Percentiles rank a stretch among this genome's conserved stretches.
These are phyloP conservation scores for Limnephilus auricula DNA, from an alignment of 2,888 invertebrate genomes.

Conservation along the genomic window DNA sequence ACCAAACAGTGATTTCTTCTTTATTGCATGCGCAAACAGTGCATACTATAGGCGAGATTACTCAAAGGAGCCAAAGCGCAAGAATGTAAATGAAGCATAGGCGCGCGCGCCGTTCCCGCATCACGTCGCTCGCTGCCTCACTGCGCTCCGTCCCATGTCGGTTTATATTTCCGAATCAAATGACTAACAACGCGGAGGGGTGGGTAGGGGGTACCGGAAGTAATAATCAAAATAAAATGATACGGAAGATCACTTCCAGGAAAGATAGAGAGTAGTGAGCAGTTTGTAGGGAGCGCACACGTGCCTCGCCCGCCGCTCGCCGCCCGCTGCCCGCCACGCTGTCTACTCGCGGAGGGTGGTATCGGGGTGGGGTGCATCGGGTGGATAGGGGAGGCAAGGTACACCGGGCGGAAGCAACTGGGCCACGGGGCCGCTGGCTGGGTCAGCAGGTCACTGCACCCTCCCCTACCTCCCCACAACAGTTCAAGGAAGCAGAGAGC, in stretches of 20 bases:
- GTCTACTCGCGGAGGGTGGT: conserved; percentile 10
- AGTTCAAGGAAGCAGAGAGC: neutral
- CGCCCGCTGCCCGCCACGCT: conserved; percentile 22
- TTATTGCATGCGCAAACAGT: too few relatives aligned
- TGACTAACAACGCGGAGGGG: neutral
- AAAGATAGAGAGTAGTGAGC: neutral
- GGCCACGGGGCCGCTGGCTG: conserved; percentile 48
- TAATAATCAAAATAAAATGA: neutral
- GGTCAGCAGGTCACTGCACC: conserved; percentile 56
- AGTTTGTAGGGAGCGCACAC: neutral
- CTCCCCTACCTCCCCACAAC: neutral
- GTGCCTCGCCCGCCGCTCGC: neutral
- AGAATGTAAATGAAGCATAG: neutral
- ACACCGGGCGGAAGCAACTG: conserved; percentile 21
- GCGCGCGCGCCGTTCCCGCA: neutral
- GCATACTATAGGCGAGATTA: neutral
- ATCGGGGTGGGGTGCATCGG: neutral
- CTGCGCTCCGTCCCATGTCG: neutral
- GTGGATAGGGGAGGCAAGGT: neutral
- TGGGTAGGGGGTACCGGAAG: neutral
- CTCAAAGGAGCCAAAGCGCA: neutral
- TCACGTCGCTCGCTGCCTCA: neutral
- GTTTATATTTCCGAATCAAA: neutral
- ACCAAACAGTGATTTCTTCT: too few relatives aligned
- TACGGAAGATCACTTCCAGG: neutral